A percentile compares a stretch with the other conserved stretches of the same genome.
Evolutionary conservation across 1,140 invertebrate genomes (phyloP).

Genomic region (Apolygus lucorum): DNA sequence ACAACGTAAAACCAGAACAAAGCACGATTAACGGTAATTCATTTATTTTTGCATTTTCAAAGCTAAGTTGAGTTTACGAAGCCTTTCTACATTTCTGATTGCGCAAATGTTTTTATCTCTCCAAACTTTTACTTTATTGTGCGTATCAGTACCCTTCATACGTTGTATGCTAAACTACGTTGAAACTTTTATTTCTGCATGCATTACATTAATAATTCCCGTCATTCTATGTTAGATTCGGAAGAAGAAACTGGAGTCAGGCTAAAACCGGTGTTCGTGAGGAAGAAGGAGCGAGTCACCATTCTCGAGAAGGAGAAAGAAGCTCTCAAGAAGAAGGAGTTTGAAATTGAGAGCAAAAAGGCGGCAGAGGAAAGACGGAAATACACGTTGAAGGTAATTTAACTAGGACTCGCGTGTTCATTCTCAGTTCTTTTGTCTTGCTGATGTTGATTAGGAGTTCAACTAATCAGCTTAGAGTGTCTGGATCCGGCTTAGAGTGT

Average conservation of each 20-base stretch:
- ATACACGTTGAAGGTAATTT: constrained; percentile 68
- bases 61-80: too few species aligned
- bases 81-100: too few species aligned
- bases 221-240: constrained; percentile 49
- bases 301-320: constrained; percentile 90
- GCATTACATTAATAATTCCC: too few species aligned
- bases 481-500: neutral
- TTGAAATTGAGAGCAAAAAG: constrained; percentile 66
- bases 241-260: constrained; percentile 81
- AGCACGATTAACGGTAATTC: too few species aligned
- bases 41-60: too few species aligned
- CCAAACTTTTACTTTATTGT: too few species aligned
- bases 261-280: constrained; percentile 94
- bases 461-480: too few species aligned
- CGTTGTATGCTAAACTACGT: too few species aligned
- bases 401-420: neutral
- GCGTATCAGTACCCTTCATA: too few species aligned
- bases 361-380: constrained; percentile 71
- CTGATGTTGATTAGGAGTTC: constrained; percentile 18
- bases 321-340: constrained; percentile 70
- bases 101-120: too few species aligned
- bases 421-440: constrained; percentile 21
- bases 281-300: constrained; percentile 88
- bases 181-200: too few species aligned
- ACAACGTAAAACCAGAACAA: too few species aligned